Base-by-base conservation (phyloP, 2,888 invertebrate genomes). In the Mesorhabditis sp. region DNA sequence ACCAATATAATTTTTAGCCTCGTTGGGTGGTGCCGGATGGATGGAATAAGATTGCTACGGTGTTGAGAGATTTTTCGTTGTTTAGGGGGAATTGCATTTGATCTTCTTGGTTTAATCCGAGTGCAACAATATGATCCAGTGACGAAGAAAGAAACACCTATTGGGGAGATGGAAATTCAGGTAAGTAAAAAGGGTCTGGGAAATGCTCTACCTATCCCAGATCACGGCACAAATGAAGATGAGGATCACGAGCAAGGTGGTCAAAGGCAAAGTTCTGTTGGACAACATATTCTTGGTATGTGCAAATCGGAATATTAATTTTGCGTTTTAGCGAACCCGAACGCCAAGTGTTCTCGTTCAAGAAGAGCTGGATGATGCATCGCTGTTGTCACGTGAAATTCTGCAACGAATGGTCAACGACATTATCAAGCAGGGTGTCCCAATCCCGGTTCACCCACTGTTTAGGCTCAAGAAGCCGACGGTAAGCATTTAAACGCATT, bases 401-500 rank as follows among this genome's bases (percentile, higher is more conserved):
- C 74, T 84, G 10, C 76, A 76, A 63, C 42, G 74, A 72, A 77
- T 77, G 77, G 76, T 83, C 15, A 84, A 84, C 70, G 84, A 84
- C 66, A 81, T 84, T 68, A 74, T 84, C 28, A 76, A 77, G 62
- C 82, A 83, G 68, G 84, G 84, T 7, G 81, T 84, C 67, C 81
- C 83, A 45, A 84, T 84, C 70, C 84, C 84, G 15, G 79, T 85
- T 13, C 84, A 84, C 73, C 84, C 84, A 7, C 78, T 84, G 5
- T 82, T 84, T 77, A 80, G 79, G 67, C 72, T 84, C 4, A 71
- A 76, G 70, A 80, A 80, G 65, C 83, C 84, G 2, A 83, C 82
- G 72, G 81, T 80, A 68, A 43, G 44, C 28, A 28, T 28, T n/a
- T 43, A 65, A 58, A 6, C 7, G 6, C 10, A 42, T 7, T 7